Conservation (phyloP, 1,140 invertebrate species). For the Megathymus violae region DNA sequence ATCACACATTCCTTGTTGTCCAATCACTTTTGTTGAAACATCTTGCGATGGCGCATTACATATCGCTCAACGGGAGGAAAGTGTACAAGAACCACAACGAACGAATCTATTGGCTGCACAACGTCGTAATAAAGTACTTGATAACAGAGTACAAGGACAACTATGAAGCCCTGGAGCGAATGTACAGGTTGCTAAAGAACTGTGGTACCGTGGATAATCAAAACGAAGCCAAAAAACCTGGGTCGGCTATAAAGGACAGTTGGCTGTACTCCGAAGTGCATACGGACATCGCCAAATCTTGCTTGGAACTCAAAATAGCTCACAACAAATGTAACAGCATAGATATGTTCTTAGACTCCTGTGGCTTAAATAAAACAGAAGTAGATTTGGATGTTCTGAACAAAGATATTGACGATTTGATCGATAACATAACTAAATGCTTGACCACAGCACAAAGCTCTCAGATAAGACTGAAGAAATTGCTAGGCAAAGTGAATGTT, state of each 20-base stretch:
- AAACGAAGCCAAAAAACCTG: slow-evolving; percentile 50
- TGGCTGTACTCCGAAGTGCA: slow-evolving; percentile 74
- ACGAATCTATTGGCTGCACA: slow-evolving; percentile 73
- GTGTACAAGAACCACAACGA: slow-evolving; percentile 75
- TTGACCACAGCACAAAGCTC: slow-evolving; percentile 61
- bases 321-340: slow-evolving; percentile 63
- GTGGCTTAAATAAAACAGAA: slow-evolving; percentile 63
- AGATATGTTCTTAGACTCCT: slow-evolving; percentile 72
- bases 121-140: slow-evolving; percentile 54
- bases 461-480: slow-evolving; percentile 68
- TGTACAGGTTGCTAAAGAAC: slow-evolving; percentile 74
- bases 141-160: slow-evolving; percentile 62
- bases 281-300: slow-evolving; percentile 61
- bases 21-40: slow-evolving; percentile 76
- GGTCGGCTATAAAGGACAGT: slow-evolving; percentile 50
- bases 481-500: slow-evolving; percentile 54
- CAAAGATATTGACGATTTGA: slow-evolving; percentile 68
- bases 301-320: slow-evolving; percentile 68
- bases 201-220: slow-evolving; percentile 55
- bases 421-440: slow-evolving; percentile 65
- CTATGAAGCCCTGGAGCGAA: slow-evolving; percentile 61
- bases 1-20: slow-evolving; percentile 76
- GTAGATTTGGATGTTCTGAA: slow-evolving; percentile 61
- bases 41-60: slow-evolving; percentile 68
- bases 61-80: slow-evolving; percentile 47